Conservation (phyloP, 1,140 invertebrate genomes). For the Probaryconus sp. region DNA sequence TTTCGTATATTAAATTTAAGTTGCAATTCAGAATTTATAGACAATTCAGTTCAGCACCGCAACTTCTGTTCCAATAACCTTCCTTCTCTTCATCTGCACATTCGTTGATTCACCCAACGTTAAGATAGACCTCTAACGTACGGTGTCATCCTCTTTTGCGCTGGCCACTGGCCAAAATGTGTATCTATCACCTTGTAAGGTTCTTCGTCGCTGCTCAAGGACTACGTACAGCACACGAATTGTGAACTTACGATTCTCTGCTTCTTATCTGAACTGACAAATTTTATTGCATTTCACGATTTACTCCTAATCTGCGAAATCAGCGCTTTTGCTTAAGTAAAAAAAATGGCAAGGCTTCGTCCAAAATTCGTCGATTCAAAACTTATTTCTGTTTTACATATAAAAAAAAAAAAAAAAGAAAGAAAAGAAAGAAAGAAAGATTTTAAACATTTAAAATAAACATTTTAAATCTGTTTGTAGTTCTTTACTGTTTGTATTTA, state of each 20-base stretch:
- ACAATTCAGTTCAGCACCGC: conserved; percentile 9
- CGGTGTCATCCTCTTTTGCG: conserved; percentile 41
- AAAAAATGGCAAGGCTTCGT: conserved; percentile 37
- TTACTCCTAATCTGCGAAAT: conserved; percentile 53
- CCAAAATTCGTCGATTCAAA: conserved; percentile 2
- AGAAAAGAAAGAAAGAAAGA: too few relatives aligned
- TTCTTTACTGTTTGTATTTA: too few relatives aligned
- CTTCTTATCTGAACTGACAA: conserved; percentile 59
- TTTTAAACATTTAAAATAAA: too few relatives aligned
- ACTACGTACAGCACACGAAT: conserved; percentile 31
- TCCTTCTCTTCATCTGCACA: conserved; percentile 47
- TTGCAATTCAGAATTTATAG: conserved; percentile 37
- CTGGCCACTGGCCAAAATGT: conserved; percentile 56
- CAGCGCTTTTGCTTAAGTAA: conserved; percentile 31
- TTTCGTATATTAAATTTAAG: conserved; percentile 35
- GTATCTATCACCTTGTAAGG: conserved; percentile 63
- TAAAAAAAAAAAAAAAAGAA: too few relatives aligned
- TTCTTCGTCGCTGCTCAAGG: conserved; percentile 39
- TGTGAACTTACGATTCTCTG: conserved; percentile 28
- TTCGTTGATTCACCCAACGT: conserved; percentile 46
- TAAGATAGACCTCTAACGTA: conserved; percentile 51
- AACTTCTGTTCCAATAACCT: conserved; percentile 44
- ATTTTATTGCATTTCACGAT: conserved; percentile 56
- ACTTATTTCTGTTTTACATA: conserved; percentile 14
- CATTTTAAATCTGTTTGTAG: too few relatives aligned